Percentiles rank a stretch among this genome's conserved stretches.
Conservation (phyloP, 1,140 invertebrate genomes). For the Pissodes strobi region DNA sequence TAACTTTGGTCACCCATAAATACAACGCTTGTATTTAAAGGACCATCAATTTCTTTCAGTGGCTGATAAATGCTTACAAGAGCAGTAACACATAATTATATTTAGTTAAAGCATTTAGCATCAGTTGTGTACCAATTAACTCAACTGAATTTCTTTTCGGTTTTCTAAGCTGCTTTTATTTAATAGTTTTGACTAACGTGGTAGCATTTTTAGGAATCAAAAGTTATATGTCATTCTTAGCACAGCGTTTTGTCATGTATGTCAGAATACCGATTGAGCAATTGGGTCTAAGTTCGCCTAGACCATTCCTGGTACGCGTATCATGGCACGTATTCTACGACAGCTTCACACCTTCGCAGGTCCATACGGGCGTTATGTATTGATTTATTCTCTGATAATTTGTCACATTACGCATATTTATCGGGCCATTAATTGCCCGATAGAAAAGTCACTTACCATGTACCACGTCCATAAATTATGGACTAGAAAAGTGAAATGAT, state of each 20-base stretch:
- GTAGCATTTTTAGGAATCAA: too few relatives aligned
- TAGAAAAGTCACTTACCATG: constrained; percentile 35
- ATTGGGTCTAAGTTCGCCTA: background rate
- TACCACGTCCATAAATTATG: constrained; percentile 33
- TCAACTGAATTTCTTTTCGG: too few relatives aligned
- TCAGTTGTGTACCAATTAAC: too few relatives aligned
- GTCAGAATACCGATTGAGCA: background rate
- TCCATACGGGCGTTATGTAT: constrained; percentile 13
- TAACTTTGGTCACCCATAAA: too few relatives aligned
- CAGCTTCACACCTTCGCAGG: constrained; percentile 31
- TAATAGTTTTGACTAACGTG: too few relatives aligned
- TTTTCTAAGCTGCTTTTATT: too few relatives aligned
- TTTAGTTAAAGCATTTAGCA: too few relatives aligned
- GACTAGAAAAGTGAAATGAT: constrained; percentile 30
- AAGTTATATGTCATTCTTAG: too few relatives aligned
- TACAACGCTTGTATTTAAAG: too few relatives aligned
- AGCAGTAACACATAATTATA: too few relatives aligned
- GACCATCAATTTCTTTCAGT: too few relatives aligned
- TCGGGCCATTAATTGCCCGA: constrained; percentile 38
- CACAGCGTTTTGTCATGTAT: background rate
- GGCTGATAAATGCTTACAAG: too few relatives aligned
- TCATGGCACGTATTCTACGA: background rate
- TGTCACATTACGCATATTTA: constrained; percentile 43
- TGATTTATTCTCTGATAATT: constrained; percentile 39
- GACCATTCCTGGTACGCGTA: background rate